Evolutionary conservation across 23 tunicate genomes (phyloP).

Genomic region (Pegea sp.): DNA sequence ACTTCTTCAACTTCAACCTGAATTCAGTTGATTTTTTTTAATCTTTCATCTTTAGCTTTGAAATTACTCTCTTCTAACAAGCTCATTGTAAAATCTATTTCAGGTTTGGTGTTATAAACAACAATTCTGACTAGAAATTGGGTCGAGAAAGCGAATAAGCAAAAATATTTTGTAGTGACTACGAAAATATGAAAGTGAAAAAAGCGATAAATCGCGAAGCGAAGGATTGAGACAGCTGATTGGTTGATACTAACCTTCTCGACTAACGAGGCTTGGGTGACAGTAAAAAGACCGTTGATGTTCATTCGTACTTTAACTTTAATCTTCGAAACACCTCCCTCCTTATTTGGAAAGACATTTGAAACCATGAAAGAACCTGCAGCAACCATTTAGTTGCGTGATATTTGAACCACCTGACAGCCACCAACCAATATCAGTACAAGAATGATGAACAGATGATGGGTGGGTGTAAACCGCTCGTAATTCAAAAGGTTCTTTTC

Average conservation of each 20-base stretch:
- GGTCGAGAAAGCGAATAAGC: too few relatives aligned
- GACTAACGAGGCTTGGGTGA: conserved; percentile 52
- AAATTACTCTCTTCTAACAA: too few relatives aligned
- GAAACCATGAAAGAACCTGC: conserved; percentile 26
- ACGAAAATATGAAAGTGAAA: too few relatives aligned
- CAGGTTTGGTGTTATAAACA: too few relatives aligned
- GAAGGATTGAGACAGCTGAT: not conserved
- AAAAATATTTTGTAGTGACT: too few relatives aligned
- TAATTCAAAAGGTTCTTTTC: conserved; percentile 48
- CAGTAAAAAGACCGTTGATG: conserved; percentile 52
- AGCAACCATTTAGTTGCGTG: too few relatives aligned
- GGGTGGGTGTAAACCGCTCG: conserved; percentile 52
- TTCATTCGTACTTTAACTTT: conserved; percentile 82
- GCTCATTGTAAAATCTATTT: too few relatives aligned
- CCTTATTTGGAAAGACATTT: conserved; percentile 32
- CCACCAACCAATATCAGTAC: conserved; percentile 63
- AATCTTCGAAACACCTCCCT: conserved; percentile 53
- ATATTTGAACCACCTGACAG: too few relatives aligned
- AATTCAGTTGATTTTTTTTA: too few relatives aligned
- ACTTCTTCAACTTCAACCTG: conserved; percentile 1
- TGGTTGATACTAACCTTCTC: conserved; percentile 20
- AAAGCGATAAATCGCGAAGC: too few relatives aligned
- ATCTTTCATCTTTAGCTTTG: too few relatives aligned
- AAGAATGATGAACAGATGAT: conserved; percentile 13
- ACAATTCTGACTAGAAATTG: too few relatives aligned